Percentiles rank a stretch among this genome's conserved stretches.
phyloP scores from a whole-genome alignment of 2,797 vertebrate species.

The Distichodus sexfasciatus region DNA sequence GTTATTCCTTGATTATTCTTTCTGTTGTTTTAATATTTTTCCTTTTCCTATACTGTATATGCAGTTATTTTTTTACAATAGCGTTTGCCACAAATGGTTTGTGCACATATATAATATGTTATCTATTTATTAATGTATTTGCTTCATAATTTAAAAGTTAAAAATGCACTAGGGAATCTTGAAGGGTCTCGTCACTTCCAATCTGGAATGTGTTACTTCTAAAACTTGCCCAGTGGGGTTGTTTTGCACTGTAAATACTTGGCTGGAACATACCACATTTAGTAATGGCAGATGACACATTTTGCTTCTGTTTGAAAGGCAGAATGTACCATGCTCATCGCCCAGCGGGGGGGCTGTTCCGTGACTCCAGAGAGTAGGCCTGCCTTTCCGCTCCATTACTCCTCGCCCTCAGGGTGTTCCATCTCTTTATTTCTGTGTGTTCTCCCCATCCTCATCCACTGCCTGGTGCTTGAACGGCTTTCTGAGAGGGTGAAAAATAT shows the following conservation, averaged over 20 bases:
- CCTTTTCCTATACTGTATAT: too few species aligned
- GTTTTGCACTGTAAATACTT: neutral
- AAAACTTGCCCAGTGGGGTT: neutral
- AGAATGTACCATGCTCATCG: neutral
- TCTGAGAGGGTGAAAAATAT: conserved; percentile 2
- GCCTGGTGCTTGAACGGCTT: neutral
- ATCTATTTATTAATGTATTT: too few species aligned
- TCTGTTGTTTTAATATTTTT: too few species aligned
- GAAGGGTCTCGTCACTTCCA: too few species aligned
- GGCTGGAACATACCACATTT: conserved; percentile 1
- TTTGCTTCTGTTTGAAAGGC: neutral
- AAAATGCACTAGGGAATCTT: too few species aligned
- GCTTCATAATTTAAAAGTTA: too few species aligned
- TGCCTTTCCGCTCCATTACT: conserved; percentile 62
- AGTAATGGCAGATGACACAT: neutral
- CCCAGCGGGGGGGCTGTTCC: neutral
- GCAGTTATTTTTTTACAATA: too few species aligned
- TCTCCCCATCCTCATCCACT: neutral
- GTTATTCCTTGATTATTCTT: too few species aligned
- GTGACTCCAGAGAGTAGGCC: conserved; percentile 38
- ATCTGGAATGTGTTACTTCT: neutral
- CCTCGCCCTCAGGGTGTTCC: conserved; percentile 19
- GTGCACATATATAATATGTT: too few species aligned
- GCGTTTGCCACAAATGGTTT: too few species aligned
- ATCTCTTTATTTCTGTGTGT: conserved; percentile 19